Conservation (phyloP, 2,888 invertebrate species). For the Nipponacmea schrenckii region DNA sequence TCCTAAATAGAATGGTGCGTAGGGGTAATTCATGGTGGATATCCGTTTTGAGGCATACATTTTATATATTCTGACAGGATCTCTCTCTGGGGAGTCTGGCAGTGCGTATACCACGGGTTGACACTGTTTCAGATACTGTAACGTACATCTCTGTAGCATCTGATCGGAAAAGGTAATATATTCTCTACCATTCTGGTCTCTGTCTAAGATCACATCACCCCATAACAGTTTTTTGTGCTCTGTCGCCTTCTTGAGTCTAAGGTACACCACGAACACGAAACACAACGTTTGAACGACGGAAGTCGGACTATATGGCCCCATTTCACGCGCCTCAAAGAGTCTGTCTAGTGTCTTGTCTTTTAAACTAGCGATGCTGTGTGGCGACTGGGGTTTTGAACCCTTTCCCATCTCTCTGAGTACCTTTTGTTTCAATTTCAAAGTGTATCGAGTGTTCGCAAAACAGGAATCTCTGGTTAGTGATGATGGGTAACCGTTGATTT, state of each 20-base stretch:
- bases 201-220: slow-evolving; percentile 54
- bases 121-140: slow-evolving; percentile 29
- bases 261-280: slow-evolving; percentile 52
- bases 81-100: slow-evolving; percentile 45
- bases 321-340: slow-evolving; percentile 51
- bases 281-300: slow-evolving; percentile 55
- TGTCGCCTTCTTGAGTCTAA: slow-evolving; percentile 53
- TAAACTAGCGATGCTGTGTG: slow-evolving; percentile 28
- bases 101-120: slow-evolving; percentile 38
- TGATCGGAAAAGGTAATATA: slow-evolving; percentile 46
- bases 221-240: slow-evolving; percentile 57
- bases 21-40: slow-evolving; percentile 44
- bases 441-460: slow-evolving; percentile 52
- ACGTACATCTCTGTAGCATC: slow-evolving; percentile 30
- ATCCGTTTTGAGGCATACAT: slow-evolving; percentile 53
- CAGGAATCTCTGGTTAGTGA: slow-evolving; percentile 51
- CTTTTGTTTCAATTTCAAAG: slow-evolving; percentile 51
- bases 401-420: slow-evolving; percentile 49
- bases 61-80: slow-evolving; percentile 54
- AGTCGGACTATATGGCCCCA: slow-evolving; percentile 56
- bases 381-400: slow-evolving; percentile 40
- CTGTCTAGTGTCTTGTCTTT: slow-evolving; percentile 49
- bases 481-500: slow-evolving; percentile 46
- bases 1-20: slow-evolving; percentile 56
- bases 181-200: slow-evolving; percentile 42